Evolutionary conservation across 2,888 invertebrate genomes (phyloP).

Genomic region (Calameuta idolon): DNA sequence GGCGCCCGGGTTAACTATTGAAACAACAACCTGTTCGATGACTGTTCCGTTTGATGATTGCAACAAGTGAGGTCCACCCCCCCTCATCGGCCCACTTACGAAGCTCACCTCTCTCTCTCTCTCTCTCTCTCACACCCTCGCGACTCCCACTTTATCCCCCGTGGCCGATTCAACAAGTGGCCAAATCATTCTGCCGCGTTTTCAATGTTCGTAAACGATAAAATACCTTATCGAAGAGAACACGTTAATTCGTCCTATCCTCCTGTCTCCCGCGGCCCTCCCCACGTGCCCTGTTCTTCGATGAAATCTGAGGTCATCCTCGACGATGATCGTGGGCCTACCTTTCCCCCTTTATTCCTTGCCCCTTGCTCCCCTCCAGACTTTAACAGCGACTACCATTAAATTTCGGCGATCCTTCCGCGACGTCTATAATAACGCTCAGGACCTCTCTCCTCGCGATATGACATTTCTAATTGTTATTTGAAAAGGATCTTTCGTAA

Average conservation of each 20-base stretch:
- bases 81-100: conserved; percentile 16
- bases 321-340: conserved; percentile 35
- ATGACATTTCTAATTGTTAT: conserved; percentile 23
- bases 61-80: conserved; percentile 59
- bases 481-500: conserved; percentile 22
- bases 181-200: conserved; percentile 57
- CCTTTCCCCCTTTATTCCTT: conserved; percentile 12
- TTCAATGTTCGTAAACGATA: too few species aligned
- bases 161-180: conserved; percentile 61
- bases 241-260: too few species aligned
- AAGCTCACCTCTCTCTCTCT: conserved; percentile 11
- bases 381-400: background rate
- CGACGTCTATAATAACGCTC: too few species aligned
- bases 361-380: background rate
- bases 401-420: background rate
- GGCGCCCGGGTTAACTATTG: background rate
- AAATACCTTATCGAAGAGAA: too few species aligned
- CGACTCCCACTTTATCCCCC: conserved; percentile 19
- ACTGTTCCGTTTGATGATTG: conserved; percentile 64
- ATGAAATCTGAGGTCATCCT: conserved; percentile 40
- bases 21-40: conserved; percentile 64
- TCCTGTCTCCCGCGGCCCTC: too few species aligned
- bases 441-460: background rate
- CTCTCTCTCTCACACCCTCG: conserved; percentile 13
- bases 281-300: too few species aligned